These are phyloP conservation scores for Hozukius guyotensis DNA, from an alignment of 2,797 vertebrate genomes.

Conservation along the genomic window DNA sequence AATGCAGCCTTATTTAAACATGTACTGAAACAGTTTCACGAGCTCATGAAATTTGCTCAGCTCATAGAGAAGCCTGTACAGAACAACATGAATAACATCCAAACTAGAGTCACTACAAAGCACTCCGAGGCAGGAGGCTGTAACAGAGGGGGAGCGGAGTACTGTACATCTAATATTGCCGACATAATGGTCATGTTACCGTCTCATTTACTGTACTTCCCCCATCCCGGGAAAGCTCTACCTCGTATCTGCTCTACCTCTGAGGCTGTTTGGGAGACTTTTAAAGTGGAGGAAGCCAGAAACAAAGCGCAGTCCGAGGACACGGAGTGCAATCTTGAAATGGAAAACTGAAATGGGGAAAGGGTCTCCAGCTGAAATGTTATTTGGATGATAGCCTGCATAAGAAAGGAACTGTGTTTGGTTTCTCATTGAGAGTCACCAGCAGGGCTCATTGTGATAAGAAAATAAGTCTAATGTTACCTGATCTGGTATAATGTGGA, in stretches of 20 bases:
- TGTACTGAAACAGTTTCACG: constrained; percentile 2
- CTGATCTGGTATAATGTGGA: constrained; percentile 89
- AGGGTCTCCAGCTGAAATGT: constrained; percentile 83
- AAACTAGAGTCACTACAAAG: constrained; percentile 16
- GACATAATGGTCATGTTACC: constrained; percentile 73
- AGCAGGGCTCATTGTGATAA: constrained; percentile 87
- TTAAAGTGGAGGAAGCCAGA: constrained; percentile 68
- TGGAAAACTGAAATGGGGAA: constrained; percentile 84
- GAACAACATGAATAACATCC: constrained; percentile 14
- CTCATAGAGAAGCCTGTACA: no score
- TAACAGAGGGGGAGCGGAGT: constrained; percentile 39
- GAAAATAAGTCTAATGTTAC: constrained; percentile 89
- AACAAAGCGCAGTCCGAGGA: constrained; percentile 77
- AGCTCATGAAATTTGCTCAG: neutral
- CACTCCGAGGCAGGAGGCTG: constrained; percentile 39
- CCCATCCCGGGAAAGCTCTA: constrained; percentile 69
- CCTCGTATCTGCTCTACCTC: constrained; percentile 74
- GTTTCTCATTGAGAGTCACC: constrained; percentile 88
- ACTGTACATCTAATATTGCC: constrained; percentile 68
- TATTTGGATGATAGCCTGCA: constrained; percentile 87
- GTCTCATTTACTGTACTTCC: constrained; percentile 82
- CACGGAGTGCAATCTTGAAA: constrained; percentile 82
- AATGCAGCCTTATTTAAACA: neutral
- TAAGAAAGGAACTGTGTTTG: constrained; percentile 87
- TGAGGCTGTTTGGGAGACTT: constrained; percentile 64